phyloP scores from a whole-genome alignment of 2,797 vertebrate genomes.

The Tenualosa thibaudeaui region DNA sequence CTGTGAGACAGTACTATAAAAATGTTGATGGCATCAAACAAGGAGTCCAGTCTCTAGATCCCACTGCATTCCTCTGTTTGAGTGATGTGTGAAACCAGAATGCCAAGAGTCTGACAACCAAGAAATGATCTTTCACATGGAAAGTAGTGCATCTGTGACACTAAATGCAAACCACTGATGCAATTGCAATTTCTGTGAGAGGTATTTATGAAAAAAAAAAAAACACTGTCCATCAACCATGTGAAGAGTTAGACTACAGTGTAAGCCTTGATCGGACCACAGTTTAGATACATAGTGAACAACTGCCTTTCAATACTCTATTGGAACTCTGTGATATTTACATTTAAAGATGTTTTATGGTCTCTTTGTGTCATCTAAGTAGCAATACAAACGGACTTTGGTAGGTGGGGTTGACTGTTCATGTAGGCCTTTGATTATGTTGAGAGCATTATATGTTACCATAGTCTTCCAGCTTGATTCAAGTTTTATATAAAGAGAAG shows the following conservation, averaged over 20 bases:
- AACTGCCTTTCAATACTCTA: background rate
- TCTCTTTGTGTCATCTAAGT: background rate
- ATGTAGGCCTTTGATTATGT: background rate
- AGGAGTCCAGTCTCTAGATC: conserved; percentile 61
- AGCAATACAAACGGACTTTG: background rate
- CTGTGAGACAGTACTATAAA: conserved; percentile 54
- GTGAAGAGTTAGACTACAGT: conserved; percentile 40
- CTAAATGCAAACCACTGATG: conserved; percentile 41
- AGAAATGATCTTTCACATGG: conserved; percentile 70
- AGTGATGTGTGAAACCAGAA: conserved; percentile 67
- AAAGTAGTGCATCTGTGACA: conserved; percentile 48
- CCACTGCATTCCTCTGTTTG: conserved; percentile 56
- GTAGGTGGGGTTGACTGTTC: background rate
- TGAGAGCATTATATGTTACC: background rate
- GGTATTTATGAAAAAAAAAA: background rate
- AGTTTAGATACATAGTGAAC: conserved; percentile 20
- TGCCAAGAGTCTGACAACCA: conserved; percentile 65
- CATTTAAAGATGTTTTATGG: background rate
- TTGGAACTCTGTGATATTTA: background rate
- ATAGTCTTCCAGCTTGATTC: background rate
- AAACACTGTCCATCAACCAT: conserved; percentile 49
- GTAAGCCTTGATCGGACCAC: conserved; percentile 12
- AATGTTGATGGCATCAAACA: conserved; percentile 68
- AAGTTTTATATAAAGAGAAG: background rate
- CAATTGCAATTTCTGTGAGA: conserved; percentile 37